Evolutionary conservation across 37 sponge, comb jelly and placozoan species (phyloP).

Genomic region (Eunapius fragilis): DNA sequence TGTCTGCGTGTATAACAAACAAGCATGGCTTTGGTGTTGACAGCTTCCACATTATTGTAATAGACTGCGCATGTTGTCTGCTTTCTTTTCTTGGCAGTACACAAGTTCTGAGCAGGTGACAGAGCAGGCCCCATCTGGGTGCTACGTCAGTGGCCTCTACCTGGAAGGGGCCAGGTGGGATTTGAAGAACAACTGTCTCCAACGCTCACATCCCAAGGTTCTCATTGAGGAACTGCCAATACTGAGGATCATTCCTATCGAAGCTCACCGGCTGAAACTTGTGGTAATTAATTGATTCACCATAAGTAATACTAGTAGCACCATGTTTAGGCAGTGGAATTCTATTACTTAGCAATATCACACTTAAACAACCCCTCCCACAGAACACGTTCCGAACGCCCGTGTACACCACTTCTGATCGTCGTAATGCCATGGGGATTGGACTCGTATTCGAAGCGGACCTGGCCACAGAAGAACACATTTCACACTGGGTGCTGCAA

Average conservation of each 20-base stretch:
- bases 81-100: conserved; percentile 30
- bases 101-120: conserved; percentile 76
- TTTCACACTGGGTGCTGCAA: conserved; percentile 96
- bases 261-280: conserved; percentile 94
- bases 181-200: conserved; percentile 69
- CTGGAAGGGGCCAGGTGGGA: conserved; percentile 97
- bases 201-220: conserved; percentile 86
- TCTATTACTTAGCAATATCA: conserved; percentile 9
- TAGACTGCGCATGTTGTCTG: neutral
- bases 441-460: conserved; percentile 99
- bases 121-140: conserved; percentile 91
- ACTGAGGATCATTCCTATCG: conserved; percentile 95
- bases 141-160: conserved; percentile 94
- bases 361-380: neutral
- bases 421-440: conserved; percentile 97
- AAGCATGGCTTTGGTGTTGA: neutral
- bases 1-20: neutral
- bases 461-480: conserved; percentile 91
- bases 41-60: too few relatives aligned
- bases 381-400: conserved; percentile 98
- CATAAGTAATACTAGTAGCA: too few relatives aligned
- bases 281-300: conserved; percentile 59
- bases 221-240: conserved; percentile 97
- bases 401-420: conserved; percentile 93
- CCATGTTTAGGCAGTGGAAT: too few relatives aligned